Evolutionary conservation across 2,888 invertebrate genomes (phyloP).

Genomic region (Marasmarcha lunaedactyla): DNA sequence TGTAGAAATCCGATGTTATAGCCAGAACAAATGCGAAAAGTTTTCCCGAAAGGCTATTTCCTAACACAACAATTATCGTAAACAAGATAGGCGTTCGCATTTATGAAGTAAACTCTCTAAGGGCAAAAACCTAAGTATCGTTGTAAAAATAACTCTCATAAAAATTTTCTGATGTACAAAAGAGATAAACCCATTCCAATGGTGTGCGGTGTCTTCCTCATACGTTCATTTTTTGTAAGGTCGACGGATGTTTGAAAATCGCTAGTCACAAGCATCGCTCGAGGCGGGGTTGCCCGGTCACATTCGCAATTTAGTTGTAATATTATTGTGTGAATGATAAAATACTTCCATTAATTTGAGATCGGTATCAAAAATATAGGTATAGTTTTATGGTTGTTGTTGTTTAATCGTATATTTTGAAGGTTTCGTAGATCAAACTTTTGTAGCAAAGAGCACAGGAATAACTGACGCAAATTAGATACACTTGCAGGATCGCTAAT

Average conservation of each 20-base stretch:
- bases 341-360: not conserved
- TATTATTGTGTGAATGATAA: conserved; percentile 1
- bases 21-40: conserved; percentile 24
- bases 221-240: not conserved
- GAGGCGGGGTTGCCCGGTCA: conserved; percentile 30
- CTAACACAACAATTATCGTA: conserved; percentile 36
- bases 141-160: not conserved
- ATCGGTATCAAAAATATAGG: no score
- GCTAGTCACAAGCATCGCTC: conserved; percentile 29
- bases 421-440: no score
- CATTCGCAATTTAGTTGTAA: conserved; percentile 20
- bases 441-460: no score
- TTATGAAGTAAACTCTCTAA: conserved; percentile 31
- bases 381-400: no score
- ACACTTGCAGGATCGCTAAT: no score
- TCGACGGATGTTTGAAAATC: not conserved
- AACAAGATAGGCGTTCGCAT: conserved; percentile 48
- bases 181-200: not conserved
- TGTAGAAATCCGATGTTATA: not conserved
- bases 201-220: not conserved
- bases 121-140: conserved; percentile 31
- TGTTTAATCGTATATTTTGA: no score
- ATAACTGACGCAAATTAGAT: no score
- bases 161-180: not conserved
- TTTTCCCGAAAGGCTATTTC: conserved; percentile 28